Base-by-base conservation (phyloP, 2,888 invertebrate species). In the Gibbula magus region DNA sequence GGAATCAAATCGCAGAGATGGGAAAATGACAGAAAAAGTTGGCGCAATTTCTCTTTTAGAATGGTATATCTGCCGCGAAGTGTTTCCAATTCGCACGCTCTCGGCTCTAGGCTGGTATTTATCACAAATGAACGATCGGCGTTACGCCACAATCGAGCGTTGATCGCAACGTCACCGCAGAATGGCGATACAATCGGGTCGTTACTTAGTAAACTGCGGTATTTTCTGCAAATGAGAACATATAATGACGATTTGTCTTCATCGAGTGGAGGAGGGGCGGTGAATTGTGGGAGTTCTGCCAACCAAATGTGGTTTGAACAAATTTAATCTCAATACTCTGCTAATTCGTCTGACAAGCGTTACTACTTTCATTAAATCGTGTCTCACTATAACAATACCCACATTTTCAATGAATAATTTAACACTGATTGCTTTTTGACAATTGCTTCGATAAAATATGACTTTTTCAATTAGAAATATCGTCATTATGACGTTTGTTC, bases 1-100 rank as follows among this genome's bases (percentile, higher is more conserved):
- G 25, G 54, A 54, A 75, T 75, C 54, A 54, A 52, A 54, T 54
- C 25, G 52, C 54, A 75, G 53, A 54, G 54, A 53, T 35, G 29
- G 54, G 35, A 53, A 75, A 75, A 35, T 54, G 75, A 54, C 75
- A 54, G 52, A 75, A 54, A 54, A 52, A 54, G 53, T 75, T 75
- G 52, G 18, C 25, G 32, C 29, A 75, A 75, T 75, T 75, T 75
- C 52, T 75, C 35, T 54, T 54, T 53, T 29, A 54, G 53, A 53
- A 54, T 75, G 29, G 75, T 75, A 75, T 52, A 75, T 54, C 75
- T 75, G 52, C 75, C 29, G 54, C 16, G 16, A 22, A 25, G 75
- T 32, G 53, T 16, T 32, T 25, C 54, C 54, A 29, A 54, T 75
- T 75, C 75, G 53, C 52, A 75, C 53, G 54, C 52, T 22, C 52